These are phyloP conservation scores for Eciton burchellii DNA, from an alignment of 1,140 invertebrate species.

Conservation along the genomic window DNA sequence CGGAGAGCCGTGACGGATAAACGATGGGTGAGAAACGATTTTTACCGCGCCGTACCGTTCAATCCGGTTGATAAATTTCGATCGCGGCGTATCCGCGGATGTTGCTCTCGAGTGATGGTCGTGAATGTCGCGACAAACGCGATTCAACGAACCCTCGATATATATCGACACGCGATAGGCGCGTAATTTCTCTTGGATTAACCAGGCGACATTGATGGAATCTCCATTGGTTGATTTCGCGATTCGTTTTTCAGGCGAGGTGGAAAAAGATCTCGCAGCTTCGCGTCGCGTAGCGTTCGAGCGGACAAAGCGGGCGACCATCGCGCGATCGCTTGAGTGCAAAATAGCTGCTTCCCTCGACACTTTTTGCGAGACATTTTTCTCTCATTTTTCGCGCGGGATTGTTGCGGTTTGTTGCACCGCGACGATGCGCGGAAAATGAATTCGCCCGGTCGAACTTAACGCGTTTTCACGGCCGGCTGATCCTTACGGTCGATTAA, in stretches of 20 bases:
- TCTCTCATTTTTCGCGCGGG: conserved; percentile 1
- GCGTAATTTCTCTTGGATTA: background rate
- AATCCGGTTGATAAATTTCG: conserved; percentile 59
- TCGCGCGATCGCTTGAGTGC: background rate
- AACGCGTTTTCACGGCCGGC: conserved; percentile 72
- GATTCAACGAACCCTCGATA: background rate
- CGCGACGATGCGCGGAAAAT: conserved; percentile 51
- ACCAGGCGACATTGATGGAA: background rate
- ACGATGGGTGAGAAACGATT: conserved; percentile 36
- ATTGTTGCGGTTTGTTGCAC: conserved; percentile 24
- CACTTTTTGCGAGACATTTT: background rate
- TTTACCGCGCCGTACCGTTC: conserved; percentile 42
- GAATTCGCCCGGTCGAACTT: conserved; percentile 71
- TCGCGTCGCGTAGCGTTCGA: background rate
- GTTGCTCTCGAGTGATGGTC: conserved; percentile 26
- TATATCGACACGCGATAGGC: too few species aligned
- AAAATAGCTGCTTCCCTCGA: background rate
- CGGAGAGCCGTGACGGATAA: conserved; percentile 59
- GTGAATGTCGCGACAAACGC: too few species aligned
- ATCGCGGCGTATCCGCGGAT: background rate
- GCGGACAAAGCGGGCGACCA: background rate
- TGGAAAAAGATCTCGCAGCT: background rate
- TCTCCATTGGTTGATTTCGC: background rate
- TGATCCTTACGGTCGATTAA: conserved; percentile 68
- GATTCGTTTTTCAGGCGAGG: background rate